phyloP scores from a whole-genome alignment of 2,797 vertebrate species.

The Trichosurus vulpecula region DNA sequence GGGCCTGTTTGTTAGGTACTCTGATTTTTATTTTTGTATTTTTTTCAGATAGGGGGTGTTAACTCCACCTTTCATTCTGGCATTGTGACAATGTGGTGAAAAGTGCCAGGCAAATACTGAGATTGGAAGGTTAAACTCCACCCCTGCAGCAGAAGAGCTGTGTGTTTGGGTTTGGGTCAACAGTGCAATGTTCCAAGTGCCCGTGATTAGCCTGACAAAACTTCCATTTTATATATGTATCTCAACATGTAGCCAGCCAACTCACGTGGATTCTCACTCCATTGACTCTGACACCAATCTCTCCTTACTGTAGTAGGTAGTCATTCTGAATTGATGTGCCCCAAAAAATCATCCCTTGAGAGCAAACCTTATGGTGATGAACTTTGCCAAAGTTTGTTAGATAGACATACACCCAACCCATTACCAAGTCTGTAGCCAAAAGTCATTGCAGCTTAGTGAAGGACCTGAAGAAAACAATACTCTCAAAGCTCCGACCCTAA shows the following conservation, averaged over 20 bases:
- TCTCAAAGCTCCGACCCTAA: not conserved
- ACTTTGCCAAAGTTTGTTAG: not conserved
- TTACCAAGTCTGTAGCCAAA: not conserved
- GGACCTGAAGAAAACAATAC: not conserved
- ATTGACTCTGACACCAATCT: not conserved
- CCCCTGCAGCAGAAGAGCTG: not conserved
- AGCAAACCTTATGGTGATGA: not conserved
- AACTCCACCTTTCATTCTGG: slow-evolving; percentile 5
- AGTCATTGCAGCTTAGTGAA: not conserved
- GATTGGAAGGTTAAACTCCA: slow-evolving; percentile 17
- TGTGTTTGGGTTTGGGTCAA: not conserved
- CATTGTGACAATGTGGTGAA: not conserved
- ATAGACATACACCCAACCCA: not conserved
- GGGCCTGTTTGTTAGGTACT: not conserved
- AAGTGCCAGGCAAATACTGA: not conserved
- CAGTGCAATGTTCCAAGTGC: not conserved
- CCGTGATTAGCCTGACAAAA: not conserved
- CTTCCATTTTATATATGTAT: not conserved
- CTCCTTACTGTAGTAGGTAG: not conserved
- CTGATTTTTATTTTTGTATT: not conserved
- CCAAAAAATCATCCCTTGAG: not conserved
- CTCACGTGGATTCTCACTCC: not conserved
- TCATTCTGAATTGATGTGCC: not conserved
- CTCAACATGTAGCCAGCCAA: not conserved
- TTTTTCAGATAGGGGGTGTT: not conserved